Base-by-base conservation (phyloP, 53 echinoderm and acorn worm genomes). In the Echinometra lucunter region DNA sequence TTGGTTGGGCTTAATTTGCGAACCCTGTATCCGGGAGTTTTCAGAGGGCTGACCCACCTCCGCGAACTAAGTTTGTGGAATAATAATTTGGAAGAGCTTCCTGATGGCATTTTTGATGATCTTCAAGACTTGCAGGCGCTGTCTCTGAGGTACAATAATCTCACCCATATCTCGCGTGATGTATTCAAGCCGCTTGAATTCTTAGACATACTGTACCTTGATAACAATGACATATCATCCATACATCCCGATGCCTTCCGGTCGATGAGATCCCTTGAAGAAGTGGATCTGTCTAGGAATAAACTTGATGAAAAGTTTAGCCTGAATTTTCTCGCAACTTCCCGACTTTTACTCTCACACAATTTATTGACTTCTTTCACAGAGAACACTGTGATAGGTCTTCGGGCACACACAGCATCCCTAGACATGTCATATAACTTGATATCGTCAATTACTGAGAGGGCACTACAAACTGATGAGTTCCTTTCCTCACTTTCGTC, bases 41-140 rank as follows among this genome's bases (percentile, higher is more conserved):
- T 91, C 30, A 45, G 69, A 28, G 72, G 72, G 3, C 44, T 91
- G 23, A 66, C 45, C 23, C 42, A 66, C 23, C 67, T 91, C 4
- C 66, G 91, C 3, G 8, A 45, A 44, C 44, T 91, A 27, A 91
- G 44, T 67, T 37, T 91, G 12, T 91, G 67, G 91, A 53, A 45
- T 37, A 91, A 91, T 91, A 16, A 44, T 8, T 19, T 91, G 10
- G 12, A 4, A 63, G 91, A 91, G 44, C 66, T 91, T 6, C 47
- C 91, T 5, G 91, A 91, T 45, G 91, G 47, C 47, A 91, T 91
- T 28, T 91, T 91, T 34, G 30, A 91, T 37, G 91, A 91, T 45
- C 67, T 91, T 44, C 91, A 45, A 44, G 67, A 45, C 37, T 66
- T 91, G 58, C 91, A 45, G 60, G 27, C 15, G 12, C 28, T 91